These are phyloP conservation scores for Drosophila helvetica DNA, from an alignment of 2,888 invertebrate species.

Conservation along the genomic window DNA sequence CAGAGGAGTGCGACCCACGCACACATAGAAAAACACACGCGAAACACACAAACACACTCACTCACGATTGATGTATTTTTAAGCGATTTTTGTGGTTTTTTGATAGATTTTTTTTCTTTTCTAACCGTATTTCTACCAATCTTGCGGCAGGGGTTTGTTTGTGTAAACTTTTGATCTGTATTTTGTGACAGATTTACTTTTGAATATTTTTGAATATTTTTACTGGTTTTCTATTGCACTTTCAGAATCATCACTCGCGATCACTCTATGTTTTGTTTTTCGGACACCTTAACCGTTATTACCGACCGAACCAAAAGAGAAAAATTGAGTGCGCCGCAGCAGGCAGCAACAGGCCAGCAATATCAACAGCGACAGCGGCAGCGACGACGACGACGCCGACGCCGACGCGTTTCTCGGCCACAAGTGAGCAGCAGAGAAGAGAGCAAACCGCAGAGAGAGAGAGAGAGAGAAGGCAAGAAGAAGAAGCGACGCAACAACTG, in stretches of 20 bases:
- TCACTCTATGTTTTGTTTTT: conserved; percentile 32
- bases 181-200: conserved; percentile 10
- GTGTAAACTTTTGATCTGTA: conserved; percentile 41
- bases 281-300: conserved; percentile 46
- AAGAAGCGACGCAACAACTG: conserved; percentile 26
- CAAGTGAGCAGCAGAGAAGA: conserved; percentile 54
- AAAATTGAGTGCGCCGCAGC: conserved; percentile 57
- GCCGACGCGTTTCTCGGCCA: conserved; percentile 52
- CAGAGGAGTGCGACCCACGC: conserved; percentile 45
- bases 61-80: conserved; percentile 57
- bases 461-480: conserved; percentile 13
- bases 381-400: conserved; percentile 41
- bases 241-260: conserved; percentile 12
- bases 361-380: conserved; percentile 27
- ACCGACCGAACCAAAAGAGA: conserved; percentile 71
- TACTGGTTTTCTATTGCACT: too few species aligned
- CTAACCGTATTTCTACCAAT: not conserved
- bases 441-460: conserved; percentile 39
- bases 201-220: not conserved
- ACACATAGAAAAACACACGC: conserved; percentile 25
- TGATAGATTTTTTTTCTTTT: conserved; percentile 52
- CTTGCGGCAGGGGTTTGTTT: conserved; percentile 25
- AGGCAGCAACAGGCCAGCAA: conserved; percentile 46
- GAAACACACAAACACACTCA: conserved; percentile 15
- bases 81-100: conserved; percentile 74